Percentiles rank a stretch among this genome's conserved stretches.
These are phyloP conservation scores for Chrysolina americana DNA, from an alignment of 2,888 invertebrate species.

Conservation along the genomic window DNA sequence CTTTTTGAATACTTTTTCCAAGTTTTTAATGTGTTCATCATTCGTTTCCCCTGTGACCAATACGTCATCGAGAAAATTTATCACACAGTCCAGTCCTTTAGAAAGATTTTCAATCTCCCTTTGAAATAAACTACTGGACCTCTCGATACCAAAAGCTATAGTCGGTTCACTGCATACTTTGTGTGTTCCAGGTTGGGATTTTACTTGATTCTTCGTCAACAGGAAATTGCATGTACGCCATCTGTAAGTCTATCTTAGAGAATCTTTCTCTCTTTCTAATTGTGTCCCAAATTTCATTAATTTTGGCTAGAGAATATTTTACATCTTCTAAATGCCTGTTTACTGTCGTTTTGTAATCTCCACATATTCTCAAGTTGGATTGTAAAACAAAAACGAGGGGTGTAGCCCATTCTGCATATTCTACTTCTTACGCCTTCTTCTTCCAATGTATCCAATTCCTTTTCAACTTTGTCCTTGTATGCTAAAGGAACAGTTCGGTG, in stretches of 20 bases:
- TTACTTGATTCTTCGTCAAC: too few species aligned
- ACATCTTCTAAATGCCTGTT: conserved; percentile 36
- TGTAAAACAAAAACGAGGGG: too few species aligned
- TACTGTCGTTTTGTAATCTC: too few species aligned
- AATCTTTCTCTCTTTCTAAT: conserved; percentile 49
- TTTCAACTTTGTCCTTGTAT: too few species aligned
- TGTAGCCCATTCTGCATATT: too few species aligned
- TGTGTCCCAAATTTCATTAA: conserved; percentile 55
- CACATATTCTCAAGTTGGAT: too few species aligned
- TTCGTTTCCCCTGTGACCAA: conserved; percentile 54
- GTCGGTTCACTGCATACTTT: too few species aligned
- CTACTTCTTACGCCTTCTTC: too few species aligned
- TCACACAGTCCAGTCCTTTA: conserved; percentile 55
- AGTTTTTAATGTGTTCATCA: conserved; percentile 52
- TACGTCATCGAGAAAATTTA: conserved; percentile 60
- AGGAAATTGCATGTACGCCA: too few species aligned
- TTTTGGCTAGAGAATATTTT: conserved; percentile 49
- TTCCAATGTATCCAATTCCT: too few species aligned
- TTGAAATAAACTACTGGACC: conserved; percentile 64
- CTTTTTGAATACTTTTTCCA: conserved; percentile 53
- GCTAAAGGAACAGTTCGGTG: neutral
- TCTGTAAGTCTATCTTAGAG: too few species aligned
- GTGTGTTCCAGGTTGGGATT: too few species aligned
- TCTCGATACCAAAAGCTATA: conserved; percentile 64
- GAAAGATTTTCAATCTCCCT: conserved; percentile 61